Percentiles rank a stretch among this genome's conserved stretches.
Evolutionary conservation across 2,888 invertebrate genomes (phyloP).

Genomic region (Sipha maydis): DNA sequence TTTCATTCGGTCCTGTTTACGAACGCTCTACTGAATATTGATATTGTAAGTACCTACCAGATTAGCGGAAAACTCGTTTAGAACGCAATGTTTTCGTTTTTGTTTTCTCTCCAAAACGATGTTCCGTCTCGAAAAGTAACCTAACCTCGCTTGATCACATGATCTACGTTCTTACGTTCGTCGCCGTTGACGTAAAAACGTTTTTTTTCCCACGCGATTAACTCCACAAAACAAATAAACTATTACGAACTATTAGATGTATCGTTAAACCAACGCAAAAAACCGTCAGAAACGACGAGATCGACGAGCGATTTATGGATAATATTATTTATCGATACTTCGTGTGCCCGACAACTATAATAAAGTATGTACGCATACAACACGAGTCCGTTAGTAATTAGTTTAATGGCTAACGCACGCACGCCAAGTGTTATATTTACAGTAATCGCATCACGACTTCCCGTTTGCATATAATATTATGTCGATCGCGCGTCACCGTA

Average conservation of each 20-base stretch:
- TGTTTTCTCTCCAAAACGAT: too few relatives aligned
- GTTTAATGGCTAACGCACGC: slow-evolving; percentile 18
- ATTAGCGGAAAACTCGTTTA: too few relatives aligned
- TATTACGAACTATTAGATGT: background rate
- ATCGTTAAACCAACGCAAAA: background rate
- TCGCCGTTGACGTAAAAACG: background rate
- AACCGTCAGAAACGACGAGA: background rate
- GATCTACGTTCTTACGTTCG: too few relatives aligned
- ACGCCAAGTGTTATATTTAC: slow-evolving; percentile 19
- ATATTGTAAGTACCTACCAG: too few relatives aligned
- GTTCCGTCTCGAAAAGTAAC: too few relatives aligned
- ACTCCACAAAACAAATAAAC: background rate
- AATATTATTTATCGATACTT: slow-evolving; percentile 5
- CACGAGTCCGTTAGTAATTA: background rate
- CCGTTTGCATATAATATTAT: background rate
- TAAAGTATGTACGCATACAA: background rate
- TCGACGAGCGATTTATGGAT: too few relatives aligned
- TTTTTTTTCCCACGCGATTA: background rate
- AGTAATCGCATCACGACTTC: slow-evolving; percentile 31
- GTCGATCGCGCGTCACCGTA: background rate
- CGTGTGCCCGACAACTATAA: background rate
- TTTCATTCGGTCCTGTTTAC: too few relatives aligned
- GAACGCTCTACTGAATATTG: too few relatives aligned
- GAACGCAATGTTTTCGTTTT: too few relatives aligned
- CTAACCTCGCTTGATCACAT: too few relatives aligned